These are phyloP conservation scores for Salpingus planirostris DNA, from an alignment of 2,888 invertebrate genomes.

Conservation along the genomic window DNA sequence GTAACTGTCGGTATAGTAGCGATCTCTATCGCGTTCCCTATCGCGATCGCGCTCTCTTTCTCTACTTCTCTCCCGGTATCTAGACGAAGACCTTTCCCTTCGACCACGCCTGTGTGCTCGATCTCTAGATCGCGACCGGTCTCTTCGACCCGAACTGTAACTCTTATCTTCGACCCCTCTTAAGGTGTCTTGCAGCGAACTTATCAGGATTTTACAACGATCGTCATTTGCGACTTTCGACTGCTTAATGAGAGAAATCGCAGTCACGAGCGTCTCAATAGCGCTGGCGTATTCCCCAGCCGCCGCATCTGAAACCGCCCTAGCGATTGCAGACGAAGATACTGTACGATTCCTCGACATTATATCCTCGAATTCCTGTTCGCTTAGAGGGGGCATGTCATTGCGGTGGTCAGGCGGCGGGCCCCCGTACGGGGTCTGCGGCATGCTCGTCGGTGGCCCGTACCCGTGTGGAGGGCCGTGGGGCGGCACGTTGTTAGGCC, in stretches of 20 bases:
- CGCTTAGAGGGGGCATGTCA: constrained; percentile 62
- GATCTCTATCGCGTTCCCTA: constrained; percentile 46
- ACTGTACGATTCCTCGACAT: constrained; percentile 97
- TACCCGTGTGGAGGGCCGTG: constrained; percentile 49
- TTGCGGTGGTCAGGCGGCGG: constrained; percentile 49
- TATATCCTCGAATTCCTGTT: constrained; percentile 97
- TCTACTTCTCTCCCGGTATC: constrained; percentile 49
- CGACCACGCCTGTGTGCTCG: constrained; percentile 37
- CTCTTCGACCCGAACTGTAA: constrained; percentile 67
- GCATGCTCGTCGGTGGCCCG: constrained; percentile 42
- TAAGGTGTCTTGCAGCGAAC: constrained; percentile 84
- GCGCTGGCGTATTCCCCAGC: constrained; percentile 97
- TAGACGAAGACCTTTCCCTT: constrained; percentile 38
- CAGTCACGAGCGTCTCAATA: constrained; percentile 96
- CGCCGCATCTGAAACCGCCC: constrained; percentile 96
- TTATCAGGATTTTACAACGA: constrained; percentile 94
- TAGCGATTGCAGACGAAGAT: constrained; percentile 91
- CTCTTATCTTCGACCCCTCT: constrained; percentile 97
- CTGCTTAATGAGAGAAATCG: constrained; percentile 96
- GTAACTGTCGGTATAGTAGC: constrained; percentile 42
- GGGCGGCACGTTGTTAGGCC: constrained; percentile 42
- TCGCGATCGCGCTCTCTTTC: constrained; percentile 48
- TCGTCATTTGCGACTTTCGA: constrained; percentile 89
- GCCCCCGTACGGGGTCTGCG: constrained; percentile 50
- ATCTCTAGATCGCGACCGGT: constrained; percentile 44